Evolutionary conservation across 2,113 vertebrate species (phyloP).

Genomic region (Plecotus auritus): DNA sequence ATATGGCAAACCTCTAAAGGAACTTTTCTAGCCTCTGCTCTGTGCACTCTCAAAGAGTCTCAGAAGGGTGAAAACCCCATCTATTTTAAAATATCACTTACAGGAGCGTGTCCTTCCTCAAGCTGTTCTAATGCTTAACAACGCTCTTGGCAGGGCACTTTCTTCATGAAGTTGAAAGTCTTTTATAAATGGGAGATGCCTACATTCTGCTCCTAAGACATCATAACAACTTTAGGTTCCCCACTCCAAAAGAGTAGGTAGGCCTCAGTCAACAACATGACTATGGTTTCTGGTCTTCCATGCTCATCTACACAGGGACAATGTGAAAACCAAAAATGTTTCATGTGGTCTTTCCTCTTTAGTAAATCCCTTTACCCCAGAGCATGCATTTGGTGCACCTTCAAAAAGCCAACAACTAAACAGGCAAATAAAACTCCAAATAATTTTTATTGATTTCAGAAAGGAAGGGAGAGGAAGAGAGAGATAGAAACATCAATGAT

Average conservation of each 20-base stretch:
- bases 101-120: background rate
- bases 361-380: background rate
- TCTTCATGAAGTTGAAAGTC: background rate
- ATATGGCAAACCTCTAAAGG: background rate
- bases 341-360: background rate
- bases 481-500: too few species aligned
- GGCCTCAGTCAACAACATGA: background rate
- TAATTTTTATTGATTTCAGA: background rate
- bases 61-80: background rate
- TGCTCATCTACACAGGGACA: background rate
- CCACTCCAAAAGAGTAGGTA: background rate
- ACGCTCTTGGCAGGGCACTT: background rate
- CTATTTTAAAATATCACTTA: background rate
- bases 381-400: background rate
- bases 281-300: background rate
- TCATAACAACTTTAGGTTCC: background rate
- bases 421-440: background rate
- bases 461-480: too few species aligned
- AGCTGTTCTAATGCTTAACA: background rate
- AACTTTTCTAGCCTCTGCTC: background rate
- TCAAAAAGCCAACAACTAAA: background rate
- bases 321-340: background rate
- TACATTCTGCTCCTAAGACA: background rate
- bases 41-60: background rate
- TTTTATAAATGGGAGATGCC: background rate